phyloP scores from a whole-genome alignment of 1,140 invertebrate species.

The Brachionus sp. region DNA sequence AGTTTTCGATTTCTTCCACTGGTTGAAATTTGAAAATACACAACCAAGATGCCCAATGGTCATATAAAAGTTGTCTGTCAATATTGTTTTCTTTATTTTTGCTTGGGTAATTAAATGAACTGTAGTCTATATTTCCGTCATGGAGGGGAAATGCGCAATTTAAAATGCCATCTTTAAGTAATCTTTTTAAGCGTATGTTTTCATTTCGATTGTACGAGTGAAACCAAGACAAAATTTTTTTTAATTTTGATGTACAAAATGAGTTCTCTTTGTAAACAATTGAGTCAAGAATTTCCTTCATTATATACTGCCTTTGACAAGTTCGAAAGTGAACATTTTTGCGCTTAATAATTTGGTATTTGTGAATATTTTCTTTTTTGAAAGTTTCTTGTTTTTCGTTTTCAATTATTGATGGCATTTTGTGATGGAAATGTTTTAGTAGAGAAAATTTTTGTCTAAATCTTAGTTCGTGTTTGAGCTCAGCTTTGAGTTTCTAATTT shows the following conservation, averaged over 20 bases:
- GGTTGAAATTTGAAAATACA: conserved; percentile 43
- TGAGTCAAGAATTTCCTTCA: conserved; percentile 29
- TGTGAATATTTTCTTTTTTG: conserved; percentile 21
- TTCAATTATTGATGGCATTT: background rate
- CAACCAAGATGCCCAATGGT: conserved; percentile 29
- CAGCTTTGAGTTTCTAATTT: conserved; percentile 8
- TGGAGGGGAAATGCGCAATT: conserved; percentile 42
- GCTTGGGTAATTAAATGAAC: background rate
- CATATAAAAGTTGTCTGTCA: conserved; percentile 22
- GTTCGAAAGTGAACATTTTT: conserved; percentile 17
- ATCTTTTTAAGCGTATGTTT: conserved; percentile 5
- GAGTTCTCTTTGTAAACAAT: background rate
- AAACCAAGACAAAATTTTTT: background rate
- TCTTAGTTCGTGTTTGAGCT: background rate
- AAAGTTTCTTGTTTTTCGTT: background rate
- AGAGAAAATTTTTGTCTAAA: background rate
- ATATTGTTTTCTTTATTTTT: background rate
- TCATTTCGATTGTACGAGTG: background rate
- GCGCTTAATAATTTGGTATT: background rate
- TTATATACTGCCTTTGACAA: conserved; percentile 5
- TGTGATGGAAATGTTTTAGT: conserved; percentile 11
- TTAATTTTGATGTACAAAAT: conserved; percentile 6
- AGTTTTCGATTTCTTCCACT: conserved; percentile 9
- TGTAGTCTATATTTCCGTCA: conserved; percentile 25
- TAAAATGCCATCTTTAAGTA: conserved; percentile 17